Base-by-base conservation (phyloP, 2,113 vertebrate genomes). In the Austrofundulus limnaeus region DNA sequence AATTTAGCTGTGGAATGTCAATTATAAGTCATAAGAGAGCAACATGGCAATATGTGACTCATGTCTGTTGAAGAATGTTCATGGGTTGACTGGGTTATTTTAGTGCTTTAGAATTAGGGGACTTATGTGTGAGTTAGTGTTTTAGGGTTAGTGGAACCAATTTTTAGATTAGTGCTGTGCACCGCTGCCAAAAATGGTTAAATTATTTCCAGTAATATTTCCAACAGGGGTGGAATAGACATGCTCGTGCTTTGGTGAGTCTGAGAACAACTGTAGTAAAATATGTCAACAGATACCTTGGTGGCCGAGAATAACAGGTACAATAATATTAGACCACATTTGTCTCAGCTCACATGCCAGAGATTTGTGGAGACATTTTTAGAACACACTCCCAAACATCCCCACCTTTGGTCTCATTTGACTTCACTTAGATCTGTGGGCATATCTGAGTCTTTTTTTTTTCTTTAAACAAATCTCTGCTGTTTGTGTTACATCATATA, bases 361-460 rank as follows among this genome's bases (percentile, higher is more conserved):
- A 64, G 49, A 61, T 70, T 72, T 51, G 14, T 39, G 61, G 52
- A 60, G 3, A 16, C 31, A 57, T 58, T 64, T 78, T 76, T 78
- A 73, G 76, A 83, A 61, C 58, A 54, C 68, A 34, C 60, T 60
- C 65, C 80, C 69, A 42, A 74, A 78, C 77, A 78, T 83, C 84
- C 37, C 66, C 43, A 21, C 65, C 43, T 39, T 41, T 63, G 25
- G 11, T 52, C 19, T 28, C 50, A 54, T 28, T 8, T 25, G n/a
- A n/a, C n/a, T n/a, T n/a, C n/a, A n/a, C n/a, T n/a, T n/a, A n/a
- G n/a, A n/a, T n/a, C n/a, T n/a, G n/a, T n/a, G 25, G 25, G 25
- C 25, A 28, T 10, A 11, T 7, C 20, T 46, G 2, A 10, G 5
- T 8, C 7, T 19, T 21, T 50, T 16, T 43, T 23, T 19, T 16